Evolutionary conservation across 2,797 vertebrate species (phyloP).

Genomic region (Poeciliopsis gracilis): DNA sequence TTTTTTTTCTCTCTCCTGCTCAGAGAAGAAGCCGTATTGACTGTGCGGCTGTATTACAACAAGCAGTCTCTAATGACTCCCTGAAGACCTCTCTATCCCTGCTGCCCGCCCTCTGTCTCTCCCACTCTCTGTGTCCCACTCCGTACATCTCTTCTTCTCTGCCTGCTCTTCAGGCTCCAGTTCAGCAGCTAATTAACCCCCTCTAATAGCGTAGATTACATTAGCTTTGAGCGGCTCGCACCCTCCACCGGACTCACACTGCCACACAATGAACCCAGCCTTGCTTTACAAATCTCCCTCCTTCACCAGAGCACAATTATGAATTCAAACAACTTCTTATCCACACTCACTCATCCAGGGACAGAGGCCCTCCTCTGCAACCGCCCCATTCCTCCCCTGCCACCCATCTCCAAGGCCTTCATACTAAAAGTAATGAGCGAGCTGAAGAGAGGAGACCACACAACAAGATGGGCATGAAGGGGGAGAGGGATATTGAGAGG

Average conservation of each 20-base stretch:
- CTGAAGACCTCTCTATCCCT: constrained; percentile 80
- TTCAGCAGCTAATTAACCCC: constrained; percentile 87
- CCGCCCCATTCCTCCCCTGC: constrained; percentile 66
- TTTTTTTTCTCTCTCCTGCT: constrained; percentile 61
- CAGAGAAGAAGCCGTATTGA: constrained; percentile 76
- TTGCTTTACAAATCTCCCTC: constrained; percentile 87
- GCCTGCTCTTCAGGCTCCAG: constrained; percentile 79
- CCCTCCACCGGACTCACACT: constrained; percentile 82
- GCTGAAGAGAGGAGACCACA: constrained; percentile 80
- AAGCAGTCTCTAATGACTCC: constrained; percentile 81
- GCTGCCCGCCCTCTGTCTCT: constrained; percentile 62
- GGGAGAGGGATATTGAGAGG: constrained; percentile 49
- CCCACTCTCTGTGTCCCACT: constrained; percentile 44
- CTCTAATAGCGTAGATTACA: constrained; percentile 90
- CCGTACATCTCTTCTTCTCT: constrained; percentile 56
- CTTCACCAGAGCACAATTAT: constrained; percentile 87
- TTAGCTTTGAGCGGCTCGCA: constrained; percentile 85
- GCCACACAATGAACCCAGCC: constrained; percentile 85
- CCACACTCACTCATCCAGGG: constrained; percentile 84
- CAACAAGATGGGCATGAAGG: constrained; percentile 73
- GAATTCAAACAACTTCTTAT: constrained; percentile 89
- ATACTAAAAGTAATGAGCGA: constrained; percentile 77
- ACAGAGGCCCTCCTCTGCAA: constrained; percentile 71
- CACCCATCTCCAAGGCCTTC: constrained; percentile 72
- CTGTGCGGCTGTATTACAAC: constrained; percentile 82